These are phyloP conservation scores for Polia nebulosa DNA, from an alignment of 2,888 invertebrate genomes.

Conservation along the genomic window DNA sequence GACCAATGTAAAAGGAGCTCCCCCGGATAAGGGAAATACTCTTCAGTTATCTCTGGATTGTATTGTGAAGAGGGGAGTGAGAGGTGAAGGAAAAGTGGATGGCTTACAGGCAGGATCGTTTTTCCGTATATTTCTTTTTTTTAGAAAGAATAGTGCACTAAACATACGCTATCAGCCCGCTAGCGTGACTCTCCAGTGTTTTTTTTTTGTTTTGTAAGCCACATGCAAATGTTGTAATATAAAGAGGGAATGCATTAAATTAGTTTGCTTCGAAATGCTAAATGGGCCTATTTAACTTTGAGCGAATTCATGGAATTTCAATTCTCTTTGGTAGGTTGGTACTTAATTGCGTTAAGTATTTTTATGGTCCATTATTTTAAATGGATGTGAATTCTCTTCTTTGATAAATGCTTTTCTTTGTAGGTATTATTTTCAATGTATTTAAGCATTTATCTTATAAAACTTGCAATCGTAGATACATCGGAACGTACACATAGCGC, in stretches of 20 bases:
- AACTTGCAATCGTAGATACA: not conserved
- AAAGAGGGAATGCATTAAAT: slow-evolving; percentile 61
- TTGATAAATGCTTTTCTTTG: slow-evolving; percentile 24
- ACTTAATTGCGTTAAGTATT: slow-evolving; percentile 51
- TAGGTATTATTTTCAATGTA: not conserved
- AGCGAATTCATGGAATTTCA: slow-evolving; percentile 57
- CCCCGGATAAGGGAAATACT: not conserved
- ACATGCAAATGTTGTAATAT: slow-evolving; percentile 59
- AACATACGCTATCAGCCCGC: slow-evolving; percentile 69
- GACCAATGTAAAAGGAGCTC: slow-evolving; percentile 39
- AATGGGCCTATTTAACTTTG: slow-evolving; percentile 37
- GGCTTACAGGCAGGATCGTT: slow-evolving; percentile 24
- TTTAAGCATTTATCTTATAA: not conserved
- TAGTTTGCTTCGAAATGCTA: slow-evolving; percentile 48
- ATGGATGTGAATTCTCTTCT: slow-evolving; percentile 30
- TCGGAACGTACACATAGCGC: not conserved
- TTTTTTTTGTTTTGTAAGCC: slow-evolving; percentile 46
- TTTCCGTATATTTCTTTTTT: slow-evolving; percentile 44
- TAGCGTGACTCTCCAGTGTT: slow-evolving; percentile 61
- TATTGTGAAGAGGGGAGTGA: not conserved
- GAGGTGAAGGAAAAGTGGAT: slow-evolving; percentile 32
- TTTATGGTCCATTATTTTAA: slow-evolving; percentile 51
- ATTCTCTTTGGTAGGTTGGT: slow-evolving; percentile 28
- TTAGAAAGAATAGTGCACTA: slow-evolving; percentile 53
- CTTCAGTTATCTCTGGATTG: not conserved